Evolutionary conservation across 1,140 invertebrate genomes (phyloP).

Genomic region (Metopolophium dirhodum): DNA sequence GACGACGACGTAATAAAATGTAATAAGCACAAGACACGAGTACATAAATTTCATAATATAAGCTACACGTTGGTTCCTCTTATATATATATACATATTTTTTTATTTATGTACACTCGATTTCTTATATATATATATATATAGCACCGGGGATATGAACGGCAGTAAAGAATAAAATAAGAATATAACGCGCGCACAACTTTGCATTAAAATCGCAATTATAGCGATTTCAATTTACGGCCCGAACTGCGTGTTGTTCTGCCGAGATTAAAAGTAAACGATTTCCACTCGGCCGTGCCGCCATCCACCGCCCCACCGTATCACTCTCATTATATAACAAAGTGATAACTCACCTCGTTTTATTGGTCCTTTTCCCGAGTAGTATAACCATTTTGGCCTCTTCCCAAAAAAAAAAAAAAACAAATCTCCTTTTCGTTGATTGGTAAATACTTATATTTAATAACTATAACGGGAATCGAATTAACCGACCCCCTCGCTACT

Average conservation of each 20-base stretch:
- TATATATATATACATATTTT: not conserved
- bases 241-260: not conserved
- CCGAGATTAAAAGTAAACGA: slow-evolving; percentile 53
- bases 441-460: slow-evolving; percentile 33
- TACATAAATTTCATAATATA: slow-evolving; percentile 41
- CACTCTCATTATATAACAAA: not conserved
- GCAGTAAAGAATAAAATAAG: slow-evolving; percentile 20
- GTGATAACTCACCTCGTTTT: slow-evolving; percentile 47
- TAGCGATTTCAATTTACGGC: slow-evolving; percentile 44
- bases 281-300: not conserved
- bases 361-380: slow-evolving; percentile 36
- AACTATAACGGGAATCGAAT: not conserved
- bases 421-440: slow-evolving; percentile 36
- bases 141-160: not conserved
- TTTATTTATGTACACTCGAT: not conserved
- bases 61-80: not conserved
- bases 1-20: slow-evolving; percentile 31
- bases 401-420: not conserved
- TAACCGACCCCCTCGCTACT: not conserved
- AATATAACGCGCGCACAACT: not conserved
- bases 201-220: slow-evolving; percentile 49
- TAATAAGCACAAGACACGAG: slow-evolving; percentile 42
- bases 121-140: not conserved
- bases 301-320: not conserved
- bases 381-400: slow-evolving; percentile 21